Percentiles rank a stretch among this genome's conserved stretches.
These are phyloP conservation scores for Lucinisca nassula DNA, from an alignment of 2,888 invertebrate species.

Conservation along the genomic window DNA sequence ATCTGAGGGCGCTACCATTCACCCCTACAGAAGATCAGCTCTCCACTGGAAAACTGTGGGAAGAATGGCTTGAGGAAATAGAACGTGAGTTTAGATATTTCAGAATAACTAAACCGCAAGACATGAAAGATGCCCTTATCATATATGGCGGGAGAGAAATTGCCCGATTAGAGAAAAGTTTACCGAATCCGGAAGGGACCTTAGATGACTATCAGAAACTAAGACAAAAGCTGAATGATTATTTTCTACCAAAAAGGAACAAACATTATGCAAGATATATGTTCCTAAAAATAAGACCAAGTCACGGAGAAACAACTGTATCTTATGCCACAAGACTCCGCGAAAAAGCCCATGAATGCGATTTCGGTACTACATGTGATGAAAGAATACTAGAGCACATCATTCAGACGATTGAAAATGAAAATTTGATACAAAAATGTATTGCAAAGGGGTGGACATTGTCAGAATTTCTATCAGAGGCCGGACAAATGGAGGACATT, in stretches of 20 bases:
- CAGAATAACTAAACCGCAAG: constrained; percentile 18
- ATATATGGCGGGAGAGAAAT: constrained; percentile 43
- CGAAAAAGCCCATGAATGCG: constrained; percentile 5
- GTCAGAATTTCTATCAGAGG: neutral
- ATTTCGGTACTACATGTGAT: neutral
- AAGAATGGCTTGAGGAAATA: constrained; percentile 44
- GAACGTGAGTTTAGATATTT: constrained; percentile 45
- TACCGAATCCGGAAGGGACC: constrained; percentile 11
- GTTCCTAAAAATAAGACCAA: neutral
- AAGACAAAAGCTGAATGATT: constrained; percentile 38
- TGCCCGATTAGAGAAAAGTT: constrained; percentile 16
- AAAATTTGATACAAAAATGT: too few relatives aligned
- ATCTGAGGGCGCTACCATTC: constrained; percentile 31
- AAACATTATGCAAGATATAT: constrained; percentile 9
- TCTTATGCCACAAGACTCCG: constrained; percentile 4
- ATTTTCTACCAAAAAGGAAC: constrained; percentile 28
- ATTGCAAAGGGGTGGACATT: too few relatives aligned
- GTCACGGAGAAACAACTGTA: neutral
- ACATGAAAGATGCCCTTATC: constrained; percentile 38
- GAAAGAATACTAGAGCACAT: neutral
- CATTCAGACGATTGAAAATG: too few relatives aligned
- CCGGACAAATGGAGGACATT: neutral
- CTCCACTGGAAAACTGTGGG: constrained; percentile 27
- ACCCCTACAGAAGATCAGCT: neutral
- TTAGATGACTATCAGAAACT: constrained; percentile 28